Conservation (phyloP, 2,797 vertebrate species). For the Mormyrus hasselquistii region DNA sequence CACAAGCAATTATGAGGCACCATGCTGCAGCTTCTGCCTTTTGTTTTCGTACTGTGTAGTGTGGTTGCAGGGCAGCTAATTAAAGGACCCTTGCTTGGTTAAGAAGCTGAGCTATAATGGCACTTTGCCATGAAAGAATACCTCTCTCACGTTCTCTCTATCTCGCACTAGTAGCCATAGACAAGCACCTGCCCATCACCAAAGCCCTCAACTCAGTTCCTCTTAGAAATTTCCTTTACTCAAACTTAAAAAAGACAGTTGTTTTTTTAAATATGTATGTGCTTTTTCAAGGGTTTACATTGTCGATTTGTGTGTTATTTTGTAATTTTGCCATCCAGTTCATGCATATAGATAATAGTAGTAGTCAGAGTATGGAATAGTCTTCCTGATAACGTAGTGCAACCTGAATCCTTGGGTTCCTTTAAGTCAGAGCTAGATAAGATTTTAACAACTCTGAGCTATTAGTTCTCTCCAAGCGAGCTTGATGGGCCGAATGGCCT, state of each 20-base stretch:
- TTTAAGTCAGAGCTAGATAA: too few relatives aligned
- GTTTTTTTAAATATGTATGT: neutral
- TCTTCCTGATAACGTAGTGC: too few relatives aligned
- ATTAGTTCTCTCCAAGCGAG: too few relatives aligned
- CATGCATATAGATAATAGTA: neutral
- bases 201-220: neutral
- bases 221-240: neutral
- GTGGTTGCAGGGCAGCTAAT: neutral
- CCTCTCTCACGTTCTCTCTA: neutral
- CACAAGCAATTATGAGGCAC: conserved; percentile 14
- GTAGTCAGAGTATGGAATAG: too few relatives aligned
- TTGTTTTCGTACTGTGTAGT: neutral
- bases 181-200: neutral
- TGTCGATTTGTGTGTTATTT: neutral
- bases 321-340: neutral
- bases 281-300: neutral
- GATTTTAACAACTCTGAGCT: too few relatives aligned
- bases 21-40: conserved; percentile 6
- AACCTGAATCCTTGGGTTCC: too few relatives aligned
- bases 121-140: neutral
- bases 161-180: neutral
- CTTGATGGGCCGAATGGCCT: too few relatives aligned
- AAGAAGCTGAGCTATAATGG: neutral
- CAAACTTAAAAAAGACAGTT: neutral
- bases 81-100: neutral